Evolutionary conservation across 53 echinoderm and acorn worm genomes (phyloP), one percentile per base, ranked within the genome.

Genomic region (Holothuria leucospilota): DNA sequence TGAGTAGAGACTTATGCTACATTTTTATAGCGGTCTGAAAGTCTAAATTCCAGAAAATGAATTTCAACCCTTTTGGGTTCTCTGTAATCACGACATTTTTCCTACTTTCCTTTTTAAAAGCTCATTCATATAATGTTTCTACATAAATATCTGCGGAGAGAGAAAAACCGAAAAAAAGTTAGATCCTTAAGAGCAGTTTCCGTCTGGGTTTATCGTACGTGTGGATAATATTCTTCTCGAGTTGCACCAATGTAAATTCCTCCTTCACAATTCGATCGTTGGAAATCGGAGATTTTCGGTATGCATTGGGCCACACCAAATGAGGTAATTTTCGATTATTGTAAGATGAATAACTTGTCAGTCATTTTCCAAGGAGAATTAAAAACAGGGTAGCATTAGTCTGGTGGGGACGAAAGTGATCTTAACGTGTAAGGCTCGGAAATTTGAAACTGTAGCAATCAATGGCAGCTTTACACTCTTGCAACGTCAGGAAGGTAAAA

Each of bases 231-330:
- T 30, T 67, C 78, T 78, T 26, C 78, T 78, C 51, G 59, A 78
- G 52, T 78, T 78, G 20, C 78, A 78, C 56, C 51, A 53, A 78
- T 78, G 78, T 78, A 78, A 78, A 78, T 53, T 78, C 46, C 78
- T 56, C 51, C 78, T 29, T 53, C 41, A 53, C 25, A 78, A 42
- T 78, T 78, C 78, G 78, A 78, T 78, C 78, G 52, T 23, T 51
- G 29, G 82, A 82, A 82, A 82, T 82, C 61, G 62, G 82, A 82
- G 82, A 62, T 82, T 82, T 64, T 82, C 41, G 38, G 62, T 82
- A 82, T 82, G 82, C 82, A 82, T 61, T 34, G 82, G 64, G 40
- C 82, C 63, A 63, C 21, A 30, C 62, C 82, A 82, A 62, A 82
- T 64, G 82, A 82, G 82, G 64, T 64, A 64, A 64, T 62, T 62